These are phyloP conservation scores for Stegastes partitus DNA, from an alignment of 2,113 vertebrate genomes.

Conservation along the genomic window DNA sequence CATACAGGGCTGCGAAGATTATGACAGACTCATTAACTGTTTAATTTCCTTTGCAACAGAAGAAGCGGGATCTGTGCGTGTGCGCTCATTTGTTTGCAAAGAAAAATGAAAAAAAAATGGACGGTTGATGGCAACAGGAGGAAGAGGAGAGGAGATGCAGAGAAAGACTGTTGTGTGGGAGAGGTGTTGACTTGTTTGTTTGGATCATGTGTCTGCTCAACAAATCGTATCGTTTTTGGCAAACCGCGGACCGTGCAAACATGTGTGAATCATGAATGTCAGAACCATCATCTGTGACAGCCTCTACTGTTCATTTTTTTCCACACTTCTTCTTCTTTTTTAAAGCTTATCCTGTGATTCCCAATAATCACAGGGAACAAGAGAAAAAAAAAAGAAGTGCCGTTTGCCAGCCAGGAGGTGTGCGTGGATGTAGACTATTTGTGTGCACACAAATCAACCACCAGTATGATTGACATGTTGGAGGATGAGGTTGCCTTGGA, in stretches of 20 bases:
- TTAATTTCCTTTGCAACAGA: conserved; percentile 36
- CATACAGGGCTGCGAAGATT: conserved; percentile 16
- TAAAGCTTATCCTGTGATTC: background rate
- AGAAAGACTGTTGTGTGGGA: conserved; percentile 80
- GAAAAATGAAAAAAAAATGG: conserved; percentile 24
- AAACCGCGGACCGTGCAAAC: conserved; percentile 35
- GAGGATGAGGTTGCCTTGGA: conserved; percentile 74
- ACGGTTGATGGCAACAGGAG: conserved; percentile 59
- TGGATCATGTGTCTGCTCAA: conserved; percentile 72
- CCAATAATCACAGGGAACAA: conserved; percentile 2
- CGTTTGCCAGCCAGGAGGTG: conserved; percentile 21
- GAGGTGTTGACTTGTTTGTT: conserved; percentile 79
- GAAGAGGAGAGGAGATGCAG: conserved; percentile 63
- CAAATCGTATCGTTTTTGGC: conserved; percentile 65
- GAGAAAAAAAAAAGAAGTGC: background rate
- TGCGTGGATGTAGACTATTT: conserved; percentile 48
- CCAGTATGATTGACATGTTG: conserved; percentile 66
- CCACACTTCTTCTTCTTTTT: background rate
- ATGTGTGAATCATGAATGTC: conserved; percentile 59
- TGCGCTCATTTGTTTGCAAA: conserved; percentile 1
- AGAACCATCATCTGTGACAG: conserved; percentile 46
- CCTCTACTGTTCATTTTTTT: conserved; percentile 5
- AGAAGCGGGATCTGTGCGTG: conserved; percentile 12
- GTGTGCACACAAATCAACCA: conserved; percentile 56
- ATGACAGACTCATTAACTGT: conserved; percentile 27